Conservation (phyloP, 2,113 vertebrate genomes). For the Panthera uncia region DNA sequence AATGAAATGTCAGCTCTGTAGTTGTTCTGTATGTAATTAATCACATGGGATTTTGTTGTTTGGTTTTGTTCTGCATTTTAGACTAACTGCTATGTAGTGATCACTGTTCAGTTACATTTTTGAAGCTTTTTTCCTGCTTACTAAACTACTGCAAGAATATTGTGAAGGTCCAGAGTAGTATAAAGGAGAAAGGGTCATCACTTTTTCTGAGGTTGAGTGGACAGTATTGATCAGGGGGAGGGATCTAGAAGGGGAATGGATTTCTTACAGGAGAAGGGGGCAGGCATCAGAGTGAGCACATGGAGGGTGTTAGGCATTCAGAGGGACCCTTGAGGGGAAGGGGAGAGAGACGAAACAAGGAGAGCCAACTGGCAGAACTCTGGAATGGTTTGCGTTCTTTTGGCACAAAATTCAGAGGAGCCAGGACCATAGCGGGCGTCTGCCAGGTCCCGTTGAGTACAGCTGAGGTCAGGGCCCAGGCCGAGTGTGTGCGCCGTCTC, state of each 20-base stretch:
- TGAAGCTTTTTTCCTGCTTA: not conserved
- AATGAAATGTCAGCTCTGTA: not conserved
- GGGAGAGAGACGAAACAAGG: not conserved
- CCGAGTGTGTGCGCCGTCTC: not conserved
- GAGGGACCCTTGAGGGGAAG: not conserved
- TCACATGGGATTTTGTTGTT: not conserved
- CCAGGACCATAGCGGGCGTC: conserved; percentile 19
- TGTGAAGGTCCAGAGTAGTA: not conserved
- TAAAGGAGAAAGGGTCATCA: not conserved
- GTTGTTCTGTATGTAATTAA: not conserved
- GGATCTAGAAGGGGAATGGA: not conserved
- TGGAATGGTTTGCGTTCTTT: conserved; percentile 27
- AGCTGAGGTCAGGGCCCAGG: not conserved
- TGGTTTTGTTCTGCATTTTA: not conserved
- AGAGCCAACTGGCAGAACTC: not conserved
- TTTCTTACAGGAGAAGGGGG: not conserved
- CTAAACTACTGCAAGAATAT: not conserved
- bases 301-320: not conserved
- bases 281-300: not conserved
- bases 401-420: conserved; percentile 7
- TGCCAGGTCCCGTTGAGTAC: conserved; percentile 20
- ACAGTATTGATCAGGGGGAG: not conserved
- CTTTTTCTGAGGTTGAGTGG: not conserved
- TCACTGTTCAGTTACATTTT: conserved; percentile 11
- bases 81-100: not conserved